A percentile compares a stretch with the other conserved stretches of the same genome.
These are phyloP conservation scores for Scrobipalpa atriplicella DNA, from an alignment of 2,888 invertebrate genomes.

Conservation along the genomic window DNA sequence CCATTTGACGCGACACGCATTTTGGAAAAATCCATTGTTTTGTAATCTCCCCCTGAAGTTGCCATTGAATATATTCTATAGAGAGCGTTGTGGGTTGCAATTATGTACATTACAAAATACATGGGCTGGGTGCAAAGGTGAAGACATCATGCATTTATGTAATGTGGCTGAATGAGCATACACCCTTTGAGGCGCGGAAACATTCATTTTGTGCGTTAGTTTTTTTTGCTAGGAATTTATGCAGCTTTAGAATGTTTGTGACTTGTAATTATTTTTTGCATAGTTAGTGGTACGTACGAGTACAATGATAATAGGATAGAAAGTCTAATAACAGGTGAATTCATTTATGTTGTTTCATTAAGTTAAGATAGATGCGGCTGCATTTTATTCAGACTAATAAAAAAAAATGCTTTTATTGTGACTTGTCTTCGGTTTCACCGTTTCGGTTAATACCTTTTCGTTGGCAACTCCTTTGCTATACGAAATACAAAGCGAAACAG, in stretches of 20 bases:
- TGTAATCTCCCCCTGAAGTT: slow-evolving; percentile 75
- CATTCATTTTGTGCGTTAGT: slow-evolving; percentile 14
- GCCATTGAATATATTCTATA: slow-evolving; percentile 62
- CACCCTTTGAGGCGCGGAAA: slow-evolving; percentile 39
- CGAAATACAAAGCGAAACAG: slow-evolving; percentile 18
- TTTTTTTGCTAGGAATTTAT: slow-evolving; percentile 7
- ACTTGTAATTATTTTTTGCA: neutral
- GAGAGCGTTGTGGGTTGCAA: slow-evolving; percentile 52
- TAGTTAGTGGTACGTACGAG: neutral
- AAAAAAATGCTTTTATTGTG: too few species aligned
- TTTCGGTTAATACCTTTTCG: slow-evolving; percentile 15
- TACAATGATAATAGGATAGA: neutral
- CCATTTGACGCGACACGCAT: slow-evolving; percentile 79
- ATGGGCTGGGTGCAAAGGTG: slow-evolving; percentile 63
- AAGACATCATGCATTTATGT: slow-evolving; percentile 63
- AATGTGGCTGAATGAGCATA: slow-evolving; percentile 53
- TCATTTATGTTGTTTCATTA: too few species aligned
- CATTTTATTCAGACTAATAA: too few species aligned
- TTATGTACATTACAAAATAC: slow-evolving; percentile 48
- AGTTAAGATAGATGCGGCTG: too few species aligned
- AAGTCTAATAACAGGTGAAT: neutral
- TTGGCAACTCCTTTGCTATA: slow-evolving; percentile 12
- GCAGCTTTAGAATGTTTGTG: neutral
- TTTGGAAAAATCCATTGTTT: slow-evolving; percentile 81
- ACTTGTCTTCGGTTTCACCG: too few species aligned